Conservation (phyloP, 2,888 invertebrate species). For the Resseliella maxima region DNA sequence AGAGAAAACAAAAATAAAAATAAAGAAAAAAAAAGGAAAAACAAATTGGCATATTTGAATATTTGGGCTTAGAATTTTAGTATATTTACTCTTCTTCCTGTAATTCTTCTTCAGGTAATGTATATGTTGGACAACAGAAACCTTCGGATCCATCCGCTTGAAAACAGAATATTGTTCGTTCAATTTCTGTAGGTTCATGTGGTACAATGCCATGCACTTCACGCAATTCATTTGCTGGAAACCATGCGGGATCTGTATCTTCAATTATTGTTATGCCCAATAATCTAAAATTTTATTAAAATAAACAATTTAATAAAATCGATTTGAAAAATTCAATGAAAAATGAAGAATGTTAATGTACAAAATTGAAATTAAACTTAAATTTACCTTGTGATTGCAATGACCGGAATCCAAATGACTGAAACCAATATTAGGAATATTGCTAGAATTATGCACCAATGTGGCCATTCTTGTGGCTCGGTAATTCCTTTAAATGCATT, state of each 20-base stretch:
- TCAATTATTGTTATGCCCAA: constrained; percentile 84
- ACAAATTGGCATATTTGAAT: no score
- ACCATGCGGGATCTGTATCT: constrained; percentile 92
- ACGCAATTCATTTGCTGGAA: constrained; percentile 86
- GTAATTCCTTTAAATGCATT: constrained; percentile 78
- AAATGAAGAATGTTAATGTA: not conserved
- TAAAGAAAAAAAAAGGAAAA: no score
- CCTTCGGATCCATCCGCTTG: constrained; percentile 85
- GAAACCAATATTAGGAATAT: constrained; percentile 80
- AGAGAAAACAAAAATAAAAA: not conserved
- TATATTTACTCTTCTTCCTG: constrained; percentile 64
- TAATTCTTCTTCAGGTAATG: constrained; percentile 66
- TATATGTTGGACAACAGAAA: constrained; percentile 77
- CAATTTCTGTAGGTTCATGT: constrained; percentile 81
- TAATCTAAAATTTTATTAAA: constrained; percentile 71
- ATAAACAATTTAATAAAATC: not conserved
- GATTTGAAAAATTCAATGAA: no score
- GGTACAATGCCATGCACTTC: constrained; percentile 91
- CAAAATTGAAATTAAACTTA: not conserved
- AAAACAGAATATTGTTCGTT: constrained; percentile 85
- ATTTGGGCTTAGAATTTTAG: not conserved
- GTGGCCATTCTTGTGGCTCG: constrained; percentile 84
- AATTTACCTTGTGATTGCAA: constrained; percentile 81
- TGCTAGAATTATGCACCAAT: constrained; percentile 84
- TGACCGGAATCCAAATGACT: constrained; percentile 87